Conservation (phyloP, 1,140 invertebrate genomes). For the Drosophila ironensis region DNA sequence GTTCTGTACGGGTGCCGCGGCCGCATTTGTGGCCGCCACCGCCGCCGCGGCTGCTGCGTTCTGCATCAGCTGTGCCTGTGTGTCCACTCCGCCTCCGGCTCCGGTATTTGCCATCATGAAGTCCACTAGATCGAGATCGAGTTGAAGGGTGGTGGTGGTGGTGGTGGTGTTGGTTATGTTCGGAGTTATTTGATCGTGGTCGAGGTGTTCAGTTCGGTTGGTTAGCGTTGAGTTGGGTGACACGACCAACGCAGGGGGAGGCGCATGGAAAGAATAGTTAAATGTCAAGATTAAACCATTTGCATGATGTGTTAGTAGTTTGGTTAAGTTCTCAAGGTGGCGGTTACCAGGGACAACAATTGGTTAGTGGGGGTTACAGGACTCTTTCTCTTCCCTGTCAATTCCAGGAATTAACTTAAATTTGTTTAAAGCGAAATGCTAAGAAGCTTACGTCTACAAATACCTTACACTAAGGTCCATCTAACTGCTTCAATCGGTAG, state of each 20-base stretch:
- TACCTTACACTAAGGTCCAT: no score
- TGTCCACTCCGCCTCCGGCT: conserved; percentile 83
- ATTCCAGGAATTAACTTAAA: no score
- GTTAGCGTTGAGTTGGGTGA: conserved; percentile 20
- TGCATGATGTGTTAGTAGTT: conserved; percentile 60
- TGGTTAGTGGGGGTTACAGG: not conserved
- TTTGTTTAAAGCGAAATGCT: no score
- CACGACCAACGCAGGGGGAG: conserved; percentile 57
- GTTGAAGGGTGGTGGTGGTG: not conserved
- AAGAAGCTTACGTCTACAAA: no score
- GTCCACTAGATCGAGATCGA: conserved; percentile 57
- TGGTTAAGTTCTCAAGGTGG: not conserved
- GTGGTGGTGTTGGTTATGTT: conserved; percentile 18
- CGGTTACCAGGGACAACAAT: no score
- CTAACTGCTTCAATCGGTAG: no score
- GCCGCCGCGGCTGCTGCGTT: conserved; percentile 85
- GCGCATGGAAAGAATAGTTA: conserved; percentile 64
- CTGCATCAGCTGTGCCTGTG: conserved; percentile 83
- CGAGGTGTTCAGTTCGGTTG: not conserved
- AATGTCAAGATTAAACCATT: conserved; percentile 78
- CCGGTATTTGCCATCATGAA: conserved; percentile 83
- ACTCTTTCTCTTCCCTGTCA: no score
- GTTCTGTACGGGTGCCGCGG: conserved; percentile 87
- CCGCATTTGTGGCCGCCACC: conserved; percentile 84
- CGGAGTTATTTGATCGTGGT: conserved; percentile 4